Conservation (phyloP, 2,113 vertebrate genomes). For the Mugil cephalus region DNA sequence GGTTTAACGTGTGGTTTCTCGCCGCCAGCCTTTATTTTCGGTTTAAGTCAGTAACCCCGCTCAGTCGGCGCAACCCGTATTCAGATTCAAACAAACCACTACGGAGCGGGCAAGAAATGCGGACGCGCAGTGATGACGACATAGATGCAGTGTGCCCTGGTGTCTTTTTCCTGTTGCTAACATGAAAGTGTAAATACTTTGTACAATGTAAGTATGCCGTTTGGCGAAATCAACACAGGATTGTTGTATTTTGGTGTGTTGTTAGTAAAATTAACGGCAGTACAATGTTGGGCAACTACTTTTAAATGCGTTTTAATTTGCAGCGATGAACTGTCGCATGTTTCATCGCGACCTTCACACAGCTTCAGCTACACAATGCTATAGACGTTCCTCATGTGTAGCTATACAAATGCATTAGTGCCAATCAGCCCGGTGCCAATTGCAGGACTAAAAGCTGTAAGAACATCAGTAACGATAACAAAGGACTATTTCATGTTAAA, state of each 20-base stretch:
- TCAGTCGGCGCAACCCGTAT: accelerated
- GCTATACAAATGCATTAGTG: too few relatives aligned
- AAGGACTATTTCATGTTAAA: too few relatives aligned
- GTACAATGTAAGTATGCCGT: constrained; percentile 42
- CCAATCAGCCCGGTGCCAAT: too few relatives aligned
- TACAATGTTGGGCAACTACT: background rate
- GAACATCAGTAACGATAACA: too few relatives aligned
- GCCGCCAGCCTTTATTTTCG: background rate
- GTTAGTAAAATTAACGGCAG: background rate
- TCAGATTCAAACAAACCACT: background rate
- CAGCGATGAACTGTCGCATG: background rate
- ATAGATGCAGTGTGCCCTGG: background rate
- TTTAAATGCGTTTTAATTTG: background rate
- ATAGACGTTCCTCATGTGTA: too few relatives aligned
- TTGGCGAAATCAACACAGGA: background rate
- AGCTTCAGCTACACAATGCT: background rate
- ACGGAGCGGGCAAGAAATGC: background rate
- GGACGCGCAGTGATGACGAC: constrained; percentile 50
- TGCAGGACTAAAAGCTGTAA: too few relatives aligned
- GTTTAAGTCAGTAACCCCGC: background rate
- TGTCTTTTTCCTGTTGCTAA: background rate
- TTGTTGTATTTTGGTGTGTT: too few relatives aligned
- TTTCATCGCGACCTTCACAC: constrained; percentile 58
- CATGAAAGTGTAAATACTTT: constrained; percentile 9
- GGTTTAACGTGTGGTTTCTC: background rate